Base-by-base conservation (phyloP, 64 coral and sea anemone species). In the Trachythela sp. region DNA sequence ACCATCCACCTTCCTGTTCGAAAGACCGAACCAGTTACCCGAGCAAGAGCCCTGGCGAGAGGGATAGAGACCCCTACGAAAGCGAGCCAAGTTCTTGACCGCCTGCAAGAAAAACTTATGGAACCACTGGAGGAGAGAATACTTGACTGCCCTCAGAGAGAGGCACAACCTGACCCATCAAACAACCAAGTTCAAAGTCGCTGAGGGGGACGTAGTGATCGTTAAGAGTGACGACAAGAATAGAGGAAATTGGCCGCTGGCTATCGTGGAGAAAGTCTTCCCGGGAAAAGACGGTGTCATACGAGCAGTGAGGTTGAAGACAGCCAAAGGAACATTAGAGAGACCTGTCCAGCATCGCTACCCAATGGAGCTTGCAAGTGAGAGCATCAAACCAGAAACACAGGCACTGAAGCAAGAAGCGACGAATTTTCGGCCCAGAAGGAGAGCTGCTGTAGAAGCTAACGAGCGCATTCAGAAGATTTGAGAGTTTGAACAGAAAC, bases 61-160 rank as follows among this genome's bases (percentile, higher is more conserved):
- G 3, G 24, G 14, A 39, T 71, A 84, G 5, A 13, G 31, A 36
- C 14, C n/a, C 24, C 30, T 90, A 27, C 88, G 76, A 24, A 80
- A 83, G 54, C 39, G 88, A 84, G 40, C 54, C 14, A 77, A 72
- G 77, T 77, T 90, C 29, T 40, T 90, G 31, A 68, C 20, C n/a
- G 34, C 41, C 26, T 90, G 88, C 49, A 90, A 90, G 33, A 72
- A 84, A 4, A 41, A 83, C 31, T 40, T 84, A 20, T 90, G 88
- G 88, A 54, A n/a, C 13, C 71, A 26, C 71, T 90, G 88, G 88
- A 10, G 33, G 41, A 40, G 60, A 64, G 89, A 91, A 51, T 91
- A 91, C 54, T 58, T 91, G 34, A 75, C 83, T 35, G 89, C 89
- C 17, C 83, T 75, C 35, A 70, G 89, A 91, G 89, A 91, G 39